Evolutionary conservation across 2,113 vertebrate genomes (phyloP).

Genomic region (Manacus vitellinus): DNA sequence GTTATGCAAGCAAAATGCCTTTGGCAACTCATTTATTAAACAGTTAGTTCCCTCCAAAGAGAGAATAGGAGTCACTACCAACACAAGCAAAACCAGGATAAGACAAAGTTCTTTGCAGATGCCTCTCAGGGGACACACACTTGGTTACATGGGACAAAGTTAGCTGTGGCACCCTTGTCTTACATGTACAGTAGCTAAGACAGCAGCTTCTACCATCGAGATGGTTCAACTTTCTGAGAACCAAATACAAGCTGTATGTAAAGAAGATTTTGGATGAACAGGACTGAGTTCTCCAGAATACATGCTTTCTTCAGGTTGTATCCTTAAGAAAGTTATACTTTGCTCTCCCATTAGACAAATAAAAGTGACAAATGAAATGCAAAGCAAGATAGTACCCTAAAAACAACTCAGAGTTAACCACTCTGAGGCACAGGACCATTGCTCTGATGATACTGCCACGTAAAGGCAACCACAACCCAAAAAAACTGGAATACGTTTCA

Average conservation of each 20-base stretch:
- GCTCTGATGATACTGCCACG: neutral
- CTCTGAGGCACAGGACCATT: neutral
- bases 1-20: slow-evolving; percentile 74
- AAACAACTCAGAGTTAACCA: neutral
- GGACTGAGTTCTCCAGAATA: neutral
- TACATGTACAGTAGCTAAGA: neutral
- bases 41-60: slow-evolving; percentile 76
- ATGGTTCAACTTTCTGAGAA: neutral
- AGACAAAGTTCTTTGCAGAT: slow-evolving; percentile 53
- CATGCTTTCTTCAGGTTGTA: neutral
- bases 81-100: slow-evolving; percentile 15
- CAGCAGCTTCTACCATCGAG: neutral
- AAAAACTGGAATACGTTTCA: neutral
- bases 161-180: neutral
- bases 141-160: neutral
- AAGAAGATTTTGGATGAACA: neutral
- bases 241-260: neutral
- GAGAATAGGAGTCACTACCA: slow-evolving; percentile 72
- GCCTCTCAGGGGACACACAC: slow-evolving; percentile 12
- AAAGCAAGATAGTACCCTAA: neutral
- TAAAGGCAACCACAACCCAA: neutral
- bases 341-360: neutral
- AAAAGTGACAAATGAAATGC: neutral
- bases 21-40: slow-evolving; percentile 84
- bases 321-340: neutral